Evolutionary conservation across 2,113 vertebrate genomes (phyloP).

Genomic region (Cranoglanis bouderius): DNA sequence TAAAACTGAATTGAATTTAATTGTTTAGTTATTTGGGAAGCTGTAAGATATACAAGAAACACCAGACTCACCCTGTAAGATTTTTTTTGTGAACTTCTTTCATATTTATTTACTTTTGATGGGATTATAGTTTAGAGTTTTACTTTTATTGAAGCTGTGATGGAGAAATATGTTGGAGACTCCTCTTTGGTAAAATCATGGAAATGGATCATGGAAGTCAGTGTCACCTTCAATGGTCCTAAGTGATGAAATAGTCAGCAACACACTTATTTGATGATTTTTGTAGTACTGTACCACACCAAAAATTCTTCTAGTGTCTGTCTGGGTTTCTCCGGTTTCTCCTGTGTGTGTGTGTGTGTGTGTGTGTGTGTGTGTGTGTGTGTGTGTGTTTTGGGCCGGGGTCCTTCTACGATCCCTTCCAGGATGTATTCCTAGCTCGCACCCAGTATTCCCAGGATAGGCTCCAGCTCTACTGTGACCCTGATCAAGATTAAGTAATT

Average conservation of each 20-base stretch:
- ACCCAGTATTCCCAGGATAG: background rate
- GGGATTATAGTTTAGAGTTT: background rate
- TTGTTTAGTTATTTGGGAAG: background rate
- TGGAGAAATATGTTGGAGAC: background rate
- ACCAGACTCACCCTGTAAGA: background rate
- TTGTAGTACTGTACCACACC: background rate
- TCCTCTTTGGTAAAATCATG: background rate
- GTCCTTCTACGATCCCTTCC: background rate
- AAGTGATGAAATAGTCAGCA: constrained; percentile 15
- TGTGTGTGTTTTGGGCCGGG: background rate
- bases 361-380: background rate
- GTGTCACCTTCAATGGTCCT: background rate
- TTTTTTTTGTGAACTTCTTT: too few relatives aligned
- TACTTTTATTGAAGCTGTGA: background rate
- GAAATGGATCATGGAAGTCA: background rate
- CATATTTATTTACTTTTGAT: background rate
- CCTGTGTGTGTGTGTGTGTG: background rate
- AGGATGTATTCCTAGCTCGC: background rate
- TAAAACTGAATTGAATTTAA: too few relatives aligned
- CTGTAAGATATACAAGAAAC: background rate
- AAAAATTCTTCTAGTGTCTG: background rate
- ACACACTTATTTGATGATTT: background rate
- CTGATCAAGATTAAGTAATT: background rate
- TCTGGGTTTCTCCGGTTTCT: background rate
- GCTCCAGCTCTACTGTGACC: too few relatives aligned